Conservation (phyloP, 2,797 vertebrate genomes). For the Cottoperca gobio region DNA sequence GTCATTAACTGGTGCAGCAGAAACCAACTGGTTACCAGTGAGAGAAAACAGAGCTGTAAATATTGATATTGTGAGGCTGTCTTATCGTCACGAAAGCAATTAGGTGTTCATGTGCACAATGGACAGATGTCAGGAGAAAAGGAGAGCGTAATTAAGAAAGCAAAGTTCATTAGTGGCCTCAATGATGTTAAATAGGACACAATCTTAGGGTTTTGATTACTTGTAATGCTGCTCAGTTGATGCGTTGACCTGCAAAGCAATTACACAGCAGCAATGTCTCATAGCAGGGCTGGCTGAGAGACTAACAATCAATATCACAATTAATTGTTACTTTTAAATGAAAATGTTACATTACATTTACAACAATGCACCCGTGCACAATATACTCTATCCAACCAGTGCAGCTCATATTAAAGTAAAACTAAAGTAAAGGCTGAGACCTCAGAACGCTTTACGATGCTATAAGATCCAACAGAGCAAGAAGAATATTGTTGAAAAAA, state of each 20-base stretch:
- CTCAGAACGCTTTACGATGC: neutral
- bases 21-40: constrained; percentile 35
- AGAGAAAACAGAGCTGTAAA: constrained; percentile 26
- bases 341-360: too few species aligned
- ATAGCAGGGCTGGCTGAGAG: too few species aligned
- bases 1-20: constrained; percentile 47
- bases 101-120: constrained; percentile 28
- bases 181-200: constrained; percentile 1
- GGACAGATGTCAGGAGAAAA: constrained; percentile 45
- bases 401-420: neutral
- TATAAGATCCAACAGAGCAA: neutral
- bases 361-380: neutral
- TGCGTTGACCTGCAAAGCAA: neutral
- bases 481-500: neutral
- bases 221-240: neutral
- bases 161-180: constrained; percentile 11
- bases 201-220: neutral
- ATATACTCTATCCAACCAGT: neutral
- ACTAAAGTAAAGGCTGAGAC: neutral
- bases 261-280: neutral
- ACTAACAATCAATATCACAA: neutral
- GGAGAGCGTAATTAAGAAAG: constrained; percentile 2
- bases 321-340: neutral
- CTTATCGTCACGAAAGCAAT: constrained; percentile 34
- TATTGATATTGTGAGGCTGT: constrained; percentile 13